phyloP scores from a whole-genome alignment of 2,888 invertebrate genomes.

The Sphaerophoria taeniata region DNA sequence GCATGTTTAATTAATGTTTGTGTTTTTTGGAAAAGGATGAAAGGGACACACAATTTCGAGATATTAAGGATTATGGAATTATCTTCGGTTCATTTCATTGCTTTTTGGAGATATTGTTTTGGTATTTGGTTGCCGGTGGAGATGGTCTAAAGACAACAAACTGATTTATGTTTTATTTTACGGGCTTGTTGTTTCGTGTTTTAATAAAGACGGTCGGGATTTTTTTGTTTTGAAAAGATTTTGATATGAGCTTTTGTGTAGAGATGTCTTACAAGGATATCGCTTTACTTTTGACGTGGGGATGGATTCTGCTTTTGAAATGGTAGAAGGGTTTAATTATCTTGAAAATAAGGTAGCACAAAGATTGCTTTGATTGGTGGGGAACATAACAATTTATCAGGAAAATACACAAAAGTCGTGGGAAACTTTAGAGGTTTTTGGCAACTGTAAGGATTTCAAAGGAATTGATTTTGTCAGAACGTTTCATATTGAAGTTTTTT shows the following conservation, averaged over 20 bases:
- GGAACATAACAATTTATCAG: too few species aligned
- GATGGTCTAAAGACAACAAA: slow-evolving; percentile 14
- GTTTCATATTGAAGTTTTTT: too few species aligned
- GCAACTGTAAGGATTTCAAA: too few species aligned
- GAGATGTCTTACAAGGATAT: background rate
- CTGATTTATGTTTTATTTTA: slow-evolving; percentile 41
- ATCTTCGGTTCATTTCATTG: slow-evolving; percentile 59
- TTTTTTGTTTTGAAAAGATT: background rate
- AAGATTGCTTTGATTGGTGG: too few species aligned
- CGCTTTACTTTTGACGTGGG: too few species aligned
- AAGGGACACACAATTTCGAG: slow-evolving; percentile 60
- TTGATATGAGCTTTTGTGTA: background rate
- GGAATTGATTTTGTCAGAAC: too few species aligned
- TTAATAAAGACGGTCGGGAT: background rate
- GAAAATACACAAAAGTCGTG: too few species aligned
- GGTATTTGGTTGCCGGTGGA: slow-evolving; percentile 6
- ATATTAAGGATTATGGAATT: slow-evolving; percentile 69
- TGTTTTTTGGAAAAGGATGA: slow-evolving; percentile 38
- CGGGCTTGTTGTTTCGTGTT: background rate
- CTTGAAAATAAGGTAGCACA: too few species aligned
- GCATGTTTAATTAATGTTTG: slow-evolving; percentile 69
- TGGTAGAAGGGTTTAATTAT: too few species aligned
- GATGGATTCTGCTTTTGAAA: too few species aligned
- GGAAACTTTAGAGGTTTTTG: too few species aligned
- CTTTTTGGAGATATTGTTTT: slow-evolving; percentile 36